Conservation (phyloP, 2,113 vertebrate genomes). For the Nicator chloris region DNA sequence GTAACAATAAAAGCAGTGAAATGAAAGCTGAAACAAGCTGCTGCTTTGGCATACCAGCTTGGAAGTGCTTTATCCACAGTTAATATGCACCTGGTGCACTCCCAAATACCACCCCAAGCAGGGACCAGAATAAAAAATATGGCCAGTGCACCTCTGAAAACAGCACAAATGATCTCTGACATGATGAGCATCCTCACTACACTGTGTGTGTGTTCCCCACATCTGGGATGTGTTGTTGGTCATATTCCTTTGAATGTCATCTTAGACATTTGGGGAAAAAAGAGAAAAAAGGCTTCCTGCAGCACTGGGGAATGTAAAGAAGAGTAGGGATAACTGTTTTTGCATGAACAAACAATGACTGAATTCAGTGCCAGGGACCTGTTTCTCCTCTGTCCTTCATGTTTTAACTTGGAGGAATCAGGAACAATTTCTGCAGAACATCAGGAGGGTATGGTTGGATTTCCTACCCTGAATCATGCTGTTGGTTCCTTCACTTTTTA, state of each 20-base stretch:
- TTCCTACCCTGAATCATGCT: background rate
- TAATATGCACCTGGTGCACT: constrained; percentile 35
- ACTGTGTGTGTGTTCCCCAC: background rate
- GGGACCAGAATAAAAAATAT: background rate
- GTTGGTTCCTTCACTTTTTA: too few relatives aligned
- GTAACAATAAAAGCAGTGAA: background rate
- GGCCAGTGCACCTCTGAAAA: background rate
- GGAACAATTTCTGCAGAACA: background rate
- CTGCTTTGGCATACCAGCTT: constrained; percentile 13
- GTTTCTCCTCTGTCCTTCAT: background rate
- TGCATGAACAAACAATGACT: background rate
- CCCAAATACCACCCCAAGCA: background rate
- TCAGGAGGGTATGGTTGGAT: background rate
- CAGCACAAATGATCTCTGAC: background rate
- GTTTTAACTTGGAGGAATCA: background rate
- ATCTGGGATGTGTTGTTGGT: background rate
- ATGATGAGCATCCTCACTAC: background rate
- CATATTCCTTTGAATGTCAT: background rate
- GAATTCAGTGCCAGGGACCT: background rate
- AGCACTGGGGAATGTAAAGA: background rate
- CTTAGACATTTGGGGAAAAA: background rate
- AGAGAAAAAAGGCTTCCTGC: background rate
- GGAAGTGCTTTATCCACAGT: constrained; percentile 1
- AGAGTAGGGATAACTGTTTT: background rate
- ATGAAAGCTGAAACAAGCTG: constrained; percentile 15